Percentiles rank a stretch among this genome's conserved stretches.
Conservation (phyloP, 1,140 invertebrate genomes). For the Pentalonia nigronervosa region DNA sequence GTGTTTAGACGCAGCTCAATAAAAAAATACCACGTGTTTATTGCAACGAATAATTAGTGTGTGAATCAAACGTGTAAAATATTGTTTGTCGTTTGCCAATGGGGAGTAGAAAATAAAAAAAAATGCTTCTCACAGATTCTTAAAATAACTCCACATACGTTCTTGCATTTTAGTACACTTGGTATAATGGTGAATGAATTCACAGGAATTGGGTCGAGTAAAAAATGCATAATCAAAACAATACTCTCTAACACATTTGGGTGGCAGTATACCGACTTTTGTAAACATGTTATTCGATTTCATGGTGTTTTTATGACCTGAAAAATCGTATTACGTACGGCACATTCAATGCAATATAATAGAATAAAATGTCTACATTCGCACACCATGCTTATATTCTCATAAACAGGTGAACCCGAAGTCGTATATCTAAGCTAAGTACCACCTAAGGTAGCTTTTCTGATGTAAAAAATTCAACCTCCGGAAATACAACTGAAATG, state of each 20-base stretch:
- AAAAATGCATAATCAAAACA: background rate
- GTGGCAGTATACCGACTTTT: background rate
- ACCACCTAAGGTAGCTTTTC: background rate
- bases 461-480: no score
- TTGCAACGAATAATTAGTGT: background rate
- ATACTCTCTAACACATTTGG: constrained; percentile 11
- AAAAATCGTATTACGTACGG: background rate
- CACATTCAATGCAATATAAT: background rate
- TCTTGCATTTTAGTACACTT: background rate
- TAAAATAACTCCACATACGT: background rate
- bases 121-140: background rate
- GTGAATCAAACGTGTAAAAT: background rate
- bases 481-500: no score
- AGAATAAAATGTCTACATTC: background rate
- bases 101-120: background rate
- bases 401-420: background rate
- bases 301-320: constrained; percentile 3
- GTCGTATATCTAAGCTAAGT: no score
- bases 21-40: background rate
- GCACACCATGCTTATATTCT: background rate
- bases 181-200: background rate
- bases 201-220: background rate
- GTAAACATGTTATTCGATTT: constrained; percentile 32
- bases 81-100: background rate
- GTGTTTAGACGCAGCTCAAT: background rate